Percentiles rank a stretch among this genome's conserved stretches.
These are phyloP conservation scores for Merluccius polli DNA, from an alignment of 2,797 vertebrate species.

Conservation along the genomic window DNA sequence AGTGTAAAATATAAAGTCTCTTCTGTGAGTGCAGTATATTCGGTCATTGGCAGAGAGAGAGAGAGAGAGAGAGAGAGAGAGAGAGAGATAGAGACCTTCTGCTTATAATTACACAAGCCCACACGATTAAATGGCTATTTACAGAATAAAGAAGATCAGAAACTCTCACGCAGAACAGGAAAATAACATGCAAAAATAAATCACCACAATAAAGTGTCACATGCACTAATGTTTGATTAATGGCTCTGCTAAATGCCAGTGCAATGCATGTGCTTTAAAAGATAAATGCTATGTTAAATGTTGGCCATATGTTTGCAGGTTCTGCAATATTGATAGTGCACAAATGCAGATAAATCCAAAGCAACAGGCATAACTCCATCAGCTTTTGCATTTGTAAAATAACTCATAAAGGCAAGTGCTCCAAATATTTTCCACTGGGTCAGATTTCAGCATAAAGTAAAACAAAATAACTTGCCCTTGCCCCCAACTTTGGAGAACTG, in stretches of 20 bases:
- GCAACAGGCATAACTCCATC: no score
- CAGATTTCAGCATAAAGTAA: not conserved
- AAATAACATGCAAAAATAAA: slow-evolving; percentile 38
- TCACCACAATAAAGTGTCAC: slow-evolving; percentile 22
- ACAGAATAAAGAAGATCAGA: slow-evolving; percentile 21
- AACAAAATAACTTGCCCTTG: not conserved
- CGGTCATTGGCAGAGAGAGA: slow-evolving; percentile 42
- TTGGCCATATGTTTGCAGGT: not conserved
- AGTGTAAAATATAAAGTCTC: slow-evolving; percentile 66
- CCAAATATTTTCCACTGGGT: not conserved
- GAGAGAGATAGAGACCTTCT: slow-evolving; percentile 17
- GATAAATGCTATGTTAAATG: not conserved
- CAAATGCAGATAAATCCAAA: not conserved
- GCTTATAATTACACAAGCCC: slow-evolving; percentile 45
- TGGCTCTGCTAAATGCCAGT: slow-evolving; percentile 21
- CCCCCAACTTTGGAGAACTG: not conserved
- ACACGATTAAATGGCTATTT: slow-evolving; percentile 42
- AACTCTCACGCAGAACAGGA: slow-evolving; percentile 35
- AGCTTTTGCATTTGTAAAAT: no score
- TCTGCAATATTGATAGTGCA: not conserved
- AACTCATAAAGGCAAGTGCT: not conserved
- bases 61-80: not conserved
- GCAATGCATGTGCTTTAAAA: not conserved
- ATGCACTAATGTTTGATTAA: slow-evolving; percentile 21
- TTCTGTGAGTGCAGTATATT: slow-evolving; percentile 55